Percentiles rank a stretch among this genome's conserved stretches.
These are phyloP conservation scores for Dione vanillae DNA, from an alignment of 2,888 invertebrate species.

Conservation along the genomic window DNA sequence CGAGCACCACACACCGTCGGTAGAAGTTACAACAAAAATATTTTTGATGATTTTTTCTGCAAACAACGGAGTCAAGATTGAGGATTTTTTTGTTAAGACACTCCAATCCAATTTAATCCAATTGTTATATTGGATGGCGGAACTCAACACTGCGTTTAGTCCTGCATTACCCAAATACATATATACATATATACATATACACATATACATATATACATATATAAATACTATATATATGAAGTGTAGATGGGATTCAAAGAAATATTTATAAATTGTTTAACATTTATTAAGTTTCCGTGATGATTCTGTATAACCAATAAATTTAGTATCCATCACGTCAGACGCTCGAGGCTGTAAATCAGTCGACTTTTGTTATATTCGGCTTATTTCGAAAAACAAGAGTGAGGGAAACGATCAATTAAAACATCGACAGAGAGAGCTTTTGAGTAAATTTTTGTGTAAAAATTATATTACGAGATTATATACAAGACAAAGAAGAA, in stretches of 20 bases:
- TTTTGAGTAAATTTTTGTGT: slow-evolving; percentile 40
- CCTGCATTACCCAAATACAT: too few species aligned
- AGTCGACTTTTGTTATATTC: slow-evolving; percentile 64
- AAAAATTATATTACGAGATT: not conserved
- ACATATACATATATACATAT: not conserved
- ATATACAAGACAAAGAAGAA: too few species aligned
- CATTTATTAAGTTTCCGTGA: slow-evolving; percentile 36
- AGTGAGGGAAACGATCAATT: slow-evolving; percentile 76
- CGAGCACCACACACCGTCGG: too few species aligned
- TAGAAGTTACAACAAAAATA: too few species aligned
- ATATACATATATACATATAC: too few species aligned
- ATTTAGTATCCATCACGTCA: slow-evolving; percentile 48
- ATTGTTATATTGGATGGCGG: too few species aligned
- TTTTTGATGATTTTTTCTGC: too few species aligned
- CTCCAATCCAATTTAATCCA: too few species aligned
- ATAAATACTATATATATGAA: not conserved
- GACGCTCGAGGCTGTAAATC: slow-evolving; percentile 68
- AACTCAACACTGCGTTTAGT: too few species aligned
- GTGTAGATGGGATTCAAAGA: not conserved
- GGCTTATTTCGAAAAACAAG: slow-evolving; percentile 72
- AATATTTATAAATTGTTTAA: slow-evolving; percentile 27
- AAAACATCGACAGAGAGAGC: slow-evolving; percentile 65
- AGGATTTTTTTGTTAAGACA: too few species aligned
- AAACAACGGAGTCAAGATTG: too few species aligned
- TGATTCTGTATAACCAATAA: slow-evolving; percentile 50